Percentiles rank a stretch among this genome's conserved stretches.
Conservation (phyloP, 1,140 invertebrate genomes). For the Homalodisca vitripennis region DNA sequence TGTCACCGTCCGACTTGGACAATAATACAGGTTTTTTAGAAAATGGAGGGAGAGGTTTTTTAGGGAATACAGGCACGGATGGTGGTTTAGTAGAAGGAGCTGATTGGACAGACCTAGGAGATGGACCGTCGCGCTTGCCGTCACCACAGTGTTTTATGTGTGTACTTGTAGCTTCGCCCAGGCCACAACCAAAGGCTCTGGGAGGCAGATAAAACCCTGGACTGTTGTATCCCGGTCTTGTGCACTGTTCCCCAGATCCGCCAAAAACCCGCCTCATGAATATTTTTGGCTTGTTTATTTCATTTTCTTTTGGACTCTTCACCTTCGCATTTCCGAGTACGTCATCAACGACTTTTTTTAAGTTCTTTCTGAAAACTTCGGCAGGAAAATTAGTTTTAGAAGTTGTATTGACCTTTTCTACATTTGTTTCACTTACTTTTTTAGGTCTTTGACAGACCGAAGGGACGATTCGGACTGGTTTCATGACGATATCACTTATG, state of each 20-base stretch:
- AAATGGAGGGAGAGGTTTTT: slow-evolving; percentile 1
- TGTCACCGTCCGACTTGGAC: slow-evolving; percentile 7
- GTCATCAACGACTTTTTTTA: not conserved
- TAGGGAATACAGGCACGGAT: not conserved
- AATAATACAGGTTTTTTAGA: not conserved
- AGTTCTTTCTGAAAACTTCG: not conserved
- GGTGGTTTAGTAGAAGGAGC: not conserved
- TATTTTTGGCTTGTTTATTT: slow-evolving; percentile 7
- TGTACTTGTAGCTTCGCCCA: not conserved
- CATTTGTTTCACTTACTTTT: too few relatives aligned
- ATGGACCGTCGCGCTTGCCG: not conserved
- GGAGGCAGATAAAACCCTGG: not conserved
- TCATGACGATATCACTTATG: slow-evolving; percentile 1
- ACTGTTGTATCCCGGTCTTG: not conserved
- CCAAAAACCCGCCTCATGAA: not conserved
- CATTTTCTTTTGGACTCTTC: not conserved
- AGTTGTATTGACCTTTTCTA: too few relatives aligned
- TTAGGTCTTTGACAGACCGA: too few relatives aligned
- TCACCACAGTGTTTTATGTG: not conserved
- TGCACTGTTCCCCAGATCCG: not conserved
- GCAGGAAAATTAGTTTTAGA: too few relatives aligned
- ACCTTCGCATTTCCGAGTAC: slow-evolving; percentile 1
- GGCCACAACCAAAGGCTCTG: slow-evolving; percentile 6
- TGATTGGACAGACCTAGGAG: not conserved
- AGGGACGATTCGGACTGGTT: too few relatives aligned